A percentile compares a stretch with the other conserved stretches of the same genome.
phyloP scores from a whole-genome alignment of 1,140 invertebrate species.

The Wiebesia pumilae region DNA sequence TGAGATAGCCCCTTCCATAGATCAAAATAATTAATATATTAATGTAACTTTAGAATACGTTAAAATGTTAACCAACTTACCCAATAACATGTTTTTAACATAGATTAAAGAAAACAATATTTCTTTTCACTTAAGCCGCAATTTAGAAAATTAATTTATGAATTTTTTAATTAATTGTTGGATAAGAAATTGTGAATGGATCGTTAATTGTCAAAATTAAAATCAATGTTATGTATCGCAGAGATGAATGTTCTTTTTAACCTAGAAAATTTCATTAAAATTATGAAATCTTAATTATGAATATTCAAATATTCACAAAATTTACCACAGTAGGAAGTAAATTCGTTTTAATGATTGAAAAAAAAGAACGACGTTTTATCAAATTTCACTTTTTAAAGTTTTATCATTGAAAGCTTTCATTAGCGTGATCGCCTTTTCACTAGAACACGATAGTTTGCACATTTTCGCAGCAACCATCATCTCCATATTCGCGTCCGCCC shows the following conservation, averaged over 20 bases:
- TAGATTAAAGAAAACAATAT: neutral
- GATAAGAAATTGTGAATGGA: neutral
- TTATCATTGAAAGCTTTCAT: neutral
- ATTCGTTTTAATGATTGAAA: neutral
- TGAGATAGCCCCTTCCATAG: neutral
- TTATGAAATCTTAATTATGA: constrained; percentile 5
- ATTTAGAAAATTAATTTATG: neutral
- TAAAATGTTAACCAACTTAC: neutral
- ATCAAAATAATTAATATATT: neutral
- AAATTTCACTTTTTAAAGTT: neutral
- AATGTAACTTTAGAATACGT: neutral
- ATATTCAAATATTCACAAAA: neutral
- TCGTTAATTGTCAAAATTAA: neutral
- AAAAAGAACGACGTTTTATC: neutral
- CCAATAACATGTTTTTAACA: neutral
- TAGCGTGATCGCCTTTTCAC: constrained; percentile 17
- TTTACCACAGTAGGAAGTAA: neutral
- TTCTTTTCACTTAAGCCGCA: neutral
- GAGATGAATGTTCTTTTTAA: neutral
- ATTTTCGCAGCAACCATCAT: neutral
- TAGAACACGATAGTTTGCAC: neutral
- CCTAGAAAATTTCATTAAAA: neutral
- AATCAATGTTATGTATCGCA: neutral
- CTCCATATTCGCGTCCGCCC: neutral
- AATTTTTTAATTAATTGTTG: neutral